Percentiles rank a stretch among this genome's conserved stretches.
Evolutionary conservation across 2,888 invertebrate species (phyloP).

Genomic region (Cremastinae sp.): DNA sequence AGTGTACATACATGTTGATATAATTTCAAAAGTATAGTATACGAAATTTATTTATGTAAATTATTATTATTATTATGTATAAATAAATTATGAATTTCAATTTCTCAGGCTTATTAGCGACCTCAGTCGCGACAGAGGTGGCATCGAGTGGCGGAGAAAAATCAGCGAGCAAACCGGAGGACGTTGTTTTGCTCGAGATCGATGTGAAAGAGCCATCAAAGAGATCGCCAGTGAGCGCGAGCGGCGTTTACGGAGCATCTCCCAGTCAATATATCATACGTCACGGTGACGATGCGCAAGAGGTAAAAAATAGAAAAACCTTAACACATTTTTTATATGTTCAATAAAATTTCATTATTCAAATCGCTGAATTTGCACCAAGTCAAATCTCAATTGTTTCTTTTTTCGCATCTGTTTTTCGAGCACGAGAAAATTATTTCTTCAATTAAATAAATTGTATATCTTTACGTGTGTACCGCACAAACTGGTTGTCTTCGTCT

Average conservation of each 20-base stretch:
- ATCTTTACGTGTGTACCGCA: too few relatives aligned
- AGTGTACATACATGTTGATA: too few relatives aligned
- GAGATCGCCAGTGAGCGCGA: conserved; percentile 74
- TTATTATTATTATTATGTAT: too few relatives aligned
- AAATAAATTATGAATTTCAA: too few relatives aligned
- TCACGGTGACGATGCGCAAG: conserved; percentile 75
- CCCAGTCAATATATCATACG: conserved; percentile 76
- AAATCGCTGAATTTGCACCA: too few relatives aligned
- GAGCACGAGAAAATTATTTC: too few relatives aligned
- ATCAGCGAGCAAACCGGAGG: conserved; percentile 67
- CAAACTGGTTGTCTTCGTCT: not conserved
- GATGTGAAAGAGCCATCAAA: conserved; percentile 77
- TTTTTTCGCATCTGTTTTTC: too few relatives aligned
- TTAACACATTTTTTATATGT: conserved; percentile 15
- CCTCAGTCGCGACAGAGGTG: conserved; percentile 73
- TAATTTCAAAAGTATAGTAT: too few relatives aligned
- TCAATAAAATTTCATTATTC: conserved; percentile 2
- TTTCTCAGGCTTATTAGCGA: conserved; percentile 73
- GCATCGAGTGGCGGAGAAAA: conserved; percentile 66
- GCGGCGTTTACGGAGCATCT: conserved; percentile 72
- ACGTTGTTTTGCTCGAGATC: conserved; percentile 76
- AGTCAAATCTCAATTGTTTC: too few relatives aligned
- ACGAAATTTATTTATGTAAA: too few relatives aligned
- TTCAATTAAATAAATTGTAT: too few relatives aligned
- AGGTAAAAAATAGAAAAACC: conserved; percentile 69